Base-by-base conservation (phyloP, 1,140 invertebrate species). In the Drosophila kohkoa region DNA sequence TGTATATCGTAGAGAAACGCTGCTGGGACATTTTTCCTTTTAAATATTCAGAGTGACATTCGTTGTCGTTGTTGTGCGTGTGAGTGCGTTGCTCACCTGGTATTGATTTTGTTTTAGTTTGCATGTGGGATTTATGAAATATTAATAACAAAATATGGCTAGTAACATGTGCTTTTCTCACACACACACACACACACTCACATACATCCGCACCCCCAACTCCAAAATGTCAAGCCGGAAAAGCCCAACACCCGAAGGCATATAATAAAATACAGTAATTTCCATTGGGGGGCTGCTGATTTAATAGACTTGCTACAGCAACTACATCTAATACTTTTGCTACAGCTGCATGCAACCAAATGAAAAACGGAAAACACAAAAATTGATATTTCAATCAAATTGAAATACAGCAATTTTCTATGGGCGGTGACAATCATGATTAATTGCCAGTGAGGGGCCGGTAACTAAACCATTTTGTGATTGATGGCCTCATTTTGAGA, bases 61-160 rank as follows among this genome's bases (percentile, higher is more conserved):
- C 25, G 41, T 46, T 16, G 25, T 10, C 15, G 13, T 55, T 46
- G 10, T 10, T 35, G 46, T 38, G 54, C 32, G 35, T 25, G 28
- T 30, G 49, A 57, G 51, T 41, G 38, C 25, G 46, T 49, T 51
- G 28, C 25, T 67, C 28, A 80, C 80, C 81, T 81, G 85, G 49
- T 88, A 88, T 88, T 88, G 85, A 88, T 88, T 88, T 88, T 89
- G 71, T 49, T 71, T 75, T 85, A 75, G 83, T 85, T 89, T 79
- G 83, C 85, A 88, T 85, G 74, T 81, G 83, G 81, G 77, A 79
- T 58, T 76, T 89, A 89, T 88, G 81, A 88, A 88, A 88, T 88
- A 88, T 88, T 88, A 75, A 88, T 89, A 74, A 65, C 64, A 45
- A 77, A 77, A 87, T 80, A 80, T 83, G 70, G 67, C 64, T 60